phyloP scores from a whole-genome alignment of 2,888 invertebrate genomes.

The Monopis laevigella region DNA sequence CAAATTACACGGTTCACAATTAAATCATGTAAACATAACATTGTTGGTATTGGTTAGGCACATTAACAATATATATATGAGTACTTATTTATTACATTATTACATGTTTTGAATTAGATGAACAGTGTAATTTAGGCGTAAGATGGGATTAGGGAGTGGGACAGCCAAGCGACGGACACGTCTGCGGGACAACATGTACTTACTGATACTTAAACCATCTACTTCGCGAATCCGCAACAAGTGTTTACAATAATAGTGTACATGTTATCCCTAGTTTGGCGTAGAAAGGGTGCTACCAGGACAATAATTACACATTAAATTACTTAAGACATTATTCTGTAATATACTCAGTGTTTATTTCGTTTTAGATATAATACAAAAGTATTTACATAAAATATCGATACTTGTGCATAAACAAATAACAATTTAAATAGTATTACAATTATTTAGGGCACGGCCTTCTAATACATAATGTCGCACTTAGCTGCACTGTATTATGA shows the following conservation, averaged over 20 bases:
- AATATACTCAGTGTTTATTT: slow-evolving; percentile 70
- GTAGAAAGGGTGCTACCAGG: slow-evolving; percentile 69
- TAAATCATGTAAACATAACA: too few species aligned
- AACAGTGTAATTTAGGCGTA: too few species aligned
- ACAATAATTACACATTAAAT: slow-evolving; percentile 59
- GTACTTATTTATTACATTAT: too few species aligned
- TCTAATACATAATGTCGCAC: slow-evolving; percentile 56
- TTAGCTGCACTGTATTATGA: slow-evolving; percentile 64
- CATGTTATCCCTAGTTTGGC: slow-evolving; percentile 66
- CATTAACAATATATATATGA: too few species aligned
- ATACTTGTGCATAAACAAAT: slow-evolving; percentile 70
- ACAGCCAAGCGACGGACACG: slow-evolving; percentile 47
- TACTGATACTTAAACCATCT: neutral
- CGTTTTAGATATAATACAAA: slow-evolving; percentile 67
- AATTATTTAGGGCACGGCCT: slow-evolving; percentile 62
- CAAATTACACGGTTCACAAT: too few species aligned
- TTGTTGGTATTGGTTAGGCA: too few species aligned
- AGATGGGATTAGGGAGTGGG: slow-evolving; percentile 28
- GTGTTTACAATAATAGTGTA: slow-evolving; percentile 30
- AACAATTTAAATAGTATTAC: slow-evolving; percentile 68
- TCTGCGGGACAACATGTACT: slow-evolving; percentile 59
- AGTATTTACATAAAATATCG: slow-evolving; percentile 69
- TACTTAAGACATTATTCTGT: slow-evolving; percentile 64
- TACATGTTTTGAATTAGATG: too few species aligned
- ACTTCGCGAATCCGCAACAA: too few species aligned